Evolutionary conservation across 2,797 vertebrate species (phyloP).

Genomic region (Neosilurus hyrtlii): DNA sequence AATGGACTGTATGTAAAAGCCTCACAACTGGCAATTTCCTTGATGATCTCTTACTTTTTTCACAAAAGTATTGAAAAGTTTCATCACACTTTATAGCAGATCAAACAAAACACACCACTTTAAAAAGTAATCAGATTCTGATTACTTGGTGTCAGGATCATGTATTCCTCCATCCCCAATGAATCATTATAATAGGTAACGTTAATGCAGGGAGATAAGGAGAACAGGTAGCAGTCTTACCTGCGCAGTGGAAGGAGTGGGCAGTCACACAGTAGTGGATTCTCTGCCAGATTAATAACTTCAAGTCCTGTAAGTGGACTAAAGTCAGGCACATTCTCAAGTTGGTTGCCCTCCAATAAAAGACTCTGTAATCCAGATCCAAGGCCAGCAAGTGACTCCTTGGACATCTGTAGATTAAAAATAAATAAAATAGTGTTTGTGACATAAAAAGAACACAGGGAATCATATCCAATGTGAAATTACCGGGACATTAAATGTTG

Average conservation of each 20-base stretch:
- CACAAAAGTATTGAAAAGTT: not conserved
- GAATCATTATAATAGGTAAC: not conserved
- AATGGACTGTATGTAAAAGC: not conserved
- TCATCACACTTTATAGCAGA: not conserved
- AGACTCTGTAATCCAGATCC: slow-evolving; percentile 80
- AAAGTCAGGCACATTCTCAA: slow-evolving; percentile 78
- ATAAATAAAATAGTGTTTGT: not conserved
- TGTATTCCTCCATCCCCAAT: not conserved
- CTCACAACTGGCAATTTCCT: not conserved
- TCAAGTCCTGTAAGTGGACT: slow-evolving; percentile 77
- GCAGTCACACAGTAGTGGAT: slow-evolving; percentile 89
- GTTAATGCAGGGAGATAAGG: not conserved
- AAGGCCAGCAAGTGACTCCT: slow-evolving; percentile 79
- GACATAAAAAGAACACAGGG: not conserved
- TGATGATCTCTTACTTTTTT: not conserved
- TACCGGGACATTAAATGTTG: not conserved
- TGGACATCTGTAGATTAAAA: slow-evolving; percentile 76
- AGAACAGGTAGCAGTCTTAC: slow-evolving; percentile 66
- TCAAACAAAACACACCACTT: not conserved
- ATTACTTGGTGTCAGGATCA: not conserved
- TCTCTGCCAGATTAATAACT: slow-evolving; percentile 85
- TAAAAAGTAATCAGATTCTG: not conserved
- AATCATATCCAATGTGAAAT: not conserved
- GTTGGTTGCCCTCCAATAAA: slow-evolving; percentile 84
- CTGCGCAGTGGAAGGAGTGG: slow-evolving; percentile 81